Conservation (phyloP, 2,888 invertebrate genomes). For the Apotomis turbidana region DNA sequence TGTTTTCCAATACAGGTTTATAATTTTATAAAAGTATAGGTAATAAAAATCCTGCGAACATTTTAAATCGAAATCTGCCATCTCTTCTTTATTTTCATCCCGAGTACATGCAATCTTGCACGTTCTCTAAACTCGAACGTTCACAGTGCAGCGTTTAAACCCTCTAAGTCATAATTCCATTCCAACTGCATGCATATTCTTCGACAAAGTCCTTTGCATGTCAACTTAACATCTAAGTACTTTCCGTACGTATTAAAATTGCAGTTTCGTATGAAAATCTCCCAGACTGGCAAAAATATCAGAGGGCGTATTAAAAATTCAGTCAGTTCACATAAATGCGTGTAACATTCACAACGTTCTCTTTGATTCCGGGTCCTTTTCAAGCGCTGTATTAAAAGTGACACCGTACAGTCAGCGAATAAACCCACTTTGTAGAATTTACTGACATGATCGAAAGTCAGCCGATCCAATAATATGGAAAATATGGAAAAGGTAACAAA, state of each 20-base stretch:
- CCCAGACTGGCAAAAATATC: neutral
- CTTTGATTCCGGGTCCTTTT: constrained; percentile 29
- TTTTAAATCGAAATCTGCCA: too few species aligned
- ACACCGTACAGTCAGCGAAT: neutral
- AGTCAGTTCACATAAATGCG: constrained; percentile 12
- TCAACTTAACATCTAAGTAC: neutral
- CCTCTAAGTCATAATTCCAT: too few species aligned
- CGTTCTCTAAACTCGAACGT: too few species aligned
- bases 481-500: too few species aligned
- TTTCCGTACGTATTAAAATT: constrained; percentile 9
- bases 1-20: too few species aligned
- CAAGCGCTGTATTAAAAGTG: constrained; percentile 13
- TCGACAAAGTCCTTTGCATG: constrained; percentile 3
- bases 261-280: constrained; percentile 3
- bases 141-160: too few species aligned
- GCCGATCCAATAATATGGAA: neutral
- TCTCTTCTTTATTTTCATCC: too few species aligned
- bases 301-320: constrained; percentile 26
- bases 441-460: neutral
- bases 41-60: too few species aligned
- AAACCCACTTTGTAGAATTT: too few species aligned
- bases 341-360: constrained; percentile 20
- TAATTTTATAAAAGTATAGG: too few species aligned
- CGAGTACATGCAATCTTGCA: too few species aligned
- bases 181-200: too few species aligned